A percentile compares a stretch with the other conserved stretches of the same genome.
Conservation (phyloP, 2,888 invertebrate species). For the Chesias legatella region DNA sequence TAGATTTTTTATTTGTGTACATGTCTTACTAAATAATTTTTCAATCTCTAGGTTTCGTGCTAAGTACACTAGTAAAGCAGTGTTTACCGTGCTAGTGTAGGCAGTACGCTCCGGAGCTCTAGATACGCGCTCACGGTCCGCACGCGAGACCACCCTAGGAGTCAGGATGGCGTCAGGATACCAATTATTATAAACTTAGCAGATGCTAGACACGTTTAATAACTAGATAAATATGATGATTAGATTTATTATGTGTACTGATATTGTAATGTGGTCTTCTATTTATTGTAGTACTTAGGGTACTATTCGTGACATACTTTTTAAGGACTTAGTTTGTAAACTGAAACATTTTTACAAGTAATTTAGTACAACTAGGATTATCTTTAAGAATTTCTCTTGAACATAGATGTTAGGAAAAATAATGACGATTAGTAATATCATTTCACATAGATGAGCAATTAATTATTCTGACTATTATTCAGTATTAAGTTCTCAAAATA, state of each 20-base stretch:
- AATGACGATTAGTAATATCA: slow-evolving; percentile 26
- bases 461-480: slow-evolving; percentile 55
- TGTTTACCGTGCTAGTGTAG: slow-evolving; percentile 77
- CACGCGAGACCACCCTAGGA: slow-evolving; percentile 73
- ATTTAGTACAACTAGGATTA: slow-evolving; percentile 73
- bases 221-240: slow-evolving; percentile 60
- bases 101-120: slow-evolving; percentile 80
- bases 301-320: slow-evolving; percentile 71
- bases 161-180: slow-evolving; percentile 69
- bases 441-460: slow-evolving; percentile 55
- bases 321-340: slow-evolving; percentile 69
- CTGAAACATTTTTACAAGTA: slow-evolving; percentile 42
- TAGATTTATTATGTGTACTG: slow-evolving; percentile 66
- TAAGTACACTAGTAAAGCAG: slow-evolving; percentile 81
- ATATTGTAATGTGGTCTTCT: slow-evolving; percentile 75
- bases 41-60: slow-evolving; percentile 81
- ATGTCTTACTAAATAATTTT: slow-evolving; percentile 71
- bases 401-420: slow-evolving; percentile 59
- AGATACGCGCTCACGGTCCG: slow-evolving; percentile 74
- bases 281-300: slow-evolving; percentile 79
- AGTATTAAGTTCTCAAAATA: slow-evolving; percentile 78
- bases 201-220: slow-evolving; percentile 57
- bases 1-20: slow-evolving; percentile 52
- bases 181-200: slow-evolving; percentile 59
- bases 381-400: slow-evolving; percentile 56